These are phyloP conservation scores for Gambusia yucatana DNA, from an alignment of 2,797 vertebrate genomes.

Conservation along the genomic window DNA sequence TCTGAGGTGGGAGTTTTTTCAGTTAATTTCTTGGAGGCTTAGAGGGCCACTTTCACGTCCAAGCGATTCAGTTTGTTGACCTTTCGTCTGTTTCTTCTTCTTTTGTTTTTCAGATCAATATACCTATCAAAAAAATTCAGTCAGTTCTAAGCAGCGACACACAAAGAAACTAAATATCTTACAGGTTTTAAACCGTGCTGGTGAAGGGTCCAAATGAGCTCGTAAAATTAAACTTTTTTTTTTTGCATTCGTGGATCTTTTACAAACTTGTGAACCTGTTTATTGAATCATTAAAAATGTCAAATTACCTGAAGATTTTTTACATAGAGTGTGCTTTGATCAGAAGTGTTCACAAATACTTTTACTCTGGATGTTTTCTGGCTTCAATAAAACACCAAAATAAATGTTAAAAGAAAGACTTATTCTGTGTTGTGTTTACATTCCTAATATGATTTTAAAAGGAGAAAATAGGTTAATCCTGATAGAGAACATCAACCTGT, in stretches of 20 bases:
- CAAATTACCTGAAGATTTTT: not conserved
- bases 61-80: conserved; percentile 33
- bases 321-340: not conserved
- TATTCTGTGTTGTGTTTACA: not conserved
- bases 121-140: conserved; percentile 22
- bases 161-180: not conserved
- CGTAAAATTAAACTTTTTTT: not conserved
- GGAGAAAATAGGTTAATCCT: not conserved
- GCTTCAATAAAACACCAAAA: not conserved
- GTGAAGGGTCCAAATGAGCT: not conserved
- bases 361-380: not conserved
- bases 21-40: conserved; percentile 34
- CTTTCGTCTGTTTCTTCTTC: conserved; percentile 52
- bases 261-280: not conserved
- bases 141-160: conserved; percentile 15
- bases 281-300: not conserved
- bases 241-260: not conserved
- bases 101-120: conserved; percentile 53
- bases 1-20: conserved; percentile 15
- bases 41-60: conserved; percentile 46
- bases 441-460: not conserved
- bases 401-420: not conserved
- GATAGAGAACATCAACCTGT: not conserved
- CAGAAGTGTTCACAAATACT: not conserved
- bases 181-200: not conserved